Percentiles rank a stretch among this genome's conserved stretches.
phyloP scores from a whole-genome alignment of 1,140 invertebrate genomes.

The Philopotamus ludificatus region DNA sequence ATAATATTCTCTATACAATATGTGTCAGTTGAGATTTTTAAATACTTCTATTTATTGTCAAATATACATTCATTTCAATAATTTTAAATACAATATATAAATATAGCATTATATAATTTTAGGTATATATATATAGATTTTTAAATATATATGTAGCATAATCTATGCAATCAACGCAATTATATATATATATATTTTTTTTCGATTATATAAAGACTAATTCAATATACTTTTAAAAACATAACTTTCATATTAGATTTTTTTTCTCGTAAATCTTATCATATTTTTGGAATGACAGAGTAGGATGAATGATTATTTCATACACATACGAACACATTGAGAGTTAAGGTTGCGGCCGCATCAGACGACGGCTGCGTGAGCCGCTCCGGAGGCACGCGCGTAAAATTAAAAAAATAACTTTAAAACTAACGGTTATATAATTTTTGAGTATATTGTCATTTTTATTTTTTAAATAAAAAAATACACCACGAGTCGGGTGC shows the following conservation, averaged over 20 bases:
- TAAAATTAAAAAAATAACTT: neutral
- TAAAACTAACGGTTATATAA: neutral
- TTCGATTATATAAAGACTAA: constrained; percentile 29
- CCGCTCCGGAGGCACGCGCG: neutral
- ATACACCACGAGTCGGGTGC: neutral
- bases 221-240: constrained; percentile 42
- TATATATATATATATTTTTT: constrained; percentile 28
- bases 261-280: constrained; percentile 29
- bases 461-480: constrained; percentile 18
- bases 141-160: constrained; percentile 37
- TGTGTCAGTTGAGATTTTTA: neutral
- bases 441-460: constrained; percentile 32
- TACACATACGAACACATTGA: neutral
- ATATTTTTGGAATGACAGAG: constrained; percentile 39
- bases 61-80: constrained; percentile 30
- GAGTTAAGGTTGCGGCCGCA: neutral
- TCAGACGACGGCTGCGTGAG: neutral
- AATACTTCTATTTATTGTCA: constrained; percentile 40
- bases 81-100: constrained; percentile 33
- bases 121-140: constrained; percentile 7
- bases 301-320: constrained; percentile 22
- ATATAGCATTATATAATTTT: constrained; percentile 19
- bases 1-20: neutral
- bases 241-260: constrained; percentile 36
- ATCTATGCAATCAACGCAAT: constrained; percentile 36